Percentiles rank a stretch among this genome's conserved stretches.
Evolutionary conservation across 37 sponge, comb jelly and placozoan genomes (phyloP).

Genomic region (Tethya wilhelma): DNA sequence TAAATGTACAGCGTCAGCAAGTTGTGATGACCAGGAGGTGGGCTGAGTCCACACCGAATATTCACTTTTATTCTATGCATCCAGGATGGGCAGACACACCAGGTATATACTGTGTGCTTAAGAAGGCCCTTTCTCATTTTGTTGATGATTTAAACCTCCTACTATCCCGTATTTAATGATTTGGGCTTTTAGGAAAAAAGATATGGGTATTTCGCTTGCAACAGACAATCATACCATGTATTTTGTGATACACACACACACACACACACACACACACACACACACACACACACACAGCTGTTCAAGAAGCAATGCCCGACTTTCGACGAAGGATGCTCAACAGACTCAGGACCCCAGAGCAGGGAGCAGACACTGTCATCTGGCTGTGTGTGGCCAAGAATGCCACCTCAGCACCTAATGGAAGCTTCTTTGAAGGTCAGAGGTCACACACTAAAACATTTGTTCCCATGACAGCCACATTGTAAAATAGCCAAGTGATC

Average conservation of each 20-base stretch:
- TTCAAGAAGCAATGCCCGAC: constrained; percentile 76
- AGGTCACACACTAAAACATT: neutral
- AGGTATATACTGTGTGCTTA: constrained; percentile 8
- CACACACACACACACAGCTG: too few relatives aligned
- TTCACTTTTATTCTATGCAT: constrained; percentile 94
- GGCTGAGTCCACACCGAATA: constrained; percentile 62
- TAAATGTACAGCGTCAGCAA: constrained; percentile 82
- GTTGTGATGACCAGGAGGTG: constrained; percentile 84
- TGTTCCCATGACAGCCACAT: neutral
- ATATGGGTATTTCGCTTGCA: too few relatives aligned
- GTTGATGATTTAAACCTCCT: neutral
- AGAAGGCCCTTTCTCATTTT: neutral
- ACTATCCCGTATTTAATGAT: too few relatives aligned
- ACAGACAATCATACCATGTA: too few relatives aligned
- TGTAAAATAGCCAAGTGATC: too few relatives aligned
- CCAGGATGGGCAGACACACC: constrained; percentile 83
- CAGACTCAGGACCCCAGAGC: constrained; percentile 75
- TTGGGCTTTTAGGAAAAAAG: too few relatives aligned
- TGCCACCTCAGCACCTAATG: constrained; percentile 40
- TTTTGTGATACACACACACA: too few relatives aligned
- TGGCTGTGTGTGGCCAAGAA: constrained; percentile 84
- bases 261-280: too few relatives aligned
- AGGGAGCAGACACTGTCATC: constrained; percentile 92
- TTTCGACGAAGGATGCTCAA: constrained; percentile 70
- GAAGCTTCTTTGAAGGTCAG: constrained; percentile 80